A percentile compares a stretch with the other conserved stretches of the same genome.
Conservation (phyloP, 1,140 invertebrate species). For the Conus betulinus region DNA sequence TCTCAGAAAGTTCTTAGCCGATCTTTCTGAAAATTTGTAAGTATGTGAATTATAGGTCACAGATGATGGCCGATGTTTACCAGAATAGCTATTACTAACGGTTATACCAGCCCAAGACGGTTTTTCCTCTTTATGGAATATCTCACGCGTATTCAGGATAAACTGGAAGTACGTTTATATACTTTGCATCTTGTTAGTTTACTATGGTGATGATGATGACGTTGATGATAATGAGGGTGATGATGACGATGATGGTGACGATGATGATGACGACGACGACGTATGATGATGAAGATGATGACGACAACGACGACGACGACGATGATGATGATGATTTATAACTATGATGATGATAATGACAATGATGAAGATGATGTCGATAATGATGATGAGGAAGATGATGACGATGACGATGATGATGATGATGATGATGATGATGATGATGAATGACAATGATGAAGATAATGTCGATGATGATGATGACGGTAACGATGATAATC, state of each 20-base stretch:
- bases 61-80: too few relatives aligned
- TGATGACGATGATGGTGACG: neutral
- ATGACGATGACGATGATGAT: conserved; percentile 46
- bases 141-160: too few relatives aligned
- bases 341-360: conserved; percentile 43
- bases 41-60: too few relatives aligned
- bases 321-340: conserved; percentile 47
- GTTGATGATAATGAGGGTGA: neutral
- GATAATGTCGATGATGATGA: conserved; percentile 32
- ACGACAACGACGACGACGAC: conserved; percentile 24
- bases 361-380: conserved; percentile 17
- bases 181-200: too few relatives aligned
- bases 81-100: too few relatives aligned
- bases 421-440: conserved; percentile 45
- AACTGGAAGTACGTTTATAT: too few relatives aligned
- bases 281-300: neutral
- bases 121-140: too few relatives aligned
- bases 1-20: too few relatives aligned
- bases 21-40: too few relatives aligned
- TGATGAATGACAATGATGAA: conserved; percentile 22
- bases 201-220: neutral
- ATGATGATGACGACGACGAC: neutral
- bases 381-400: conserved; percentile 22
- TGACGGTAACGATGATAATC: too few relatives aligned
- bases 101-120: too few relatives aligned